Evolutionary conservation across 1,140 invertebrate species (phyloP), one percentile per base, ranked within the genome.

Genomic region (Parasteatoda tepidariorum): DNA sequence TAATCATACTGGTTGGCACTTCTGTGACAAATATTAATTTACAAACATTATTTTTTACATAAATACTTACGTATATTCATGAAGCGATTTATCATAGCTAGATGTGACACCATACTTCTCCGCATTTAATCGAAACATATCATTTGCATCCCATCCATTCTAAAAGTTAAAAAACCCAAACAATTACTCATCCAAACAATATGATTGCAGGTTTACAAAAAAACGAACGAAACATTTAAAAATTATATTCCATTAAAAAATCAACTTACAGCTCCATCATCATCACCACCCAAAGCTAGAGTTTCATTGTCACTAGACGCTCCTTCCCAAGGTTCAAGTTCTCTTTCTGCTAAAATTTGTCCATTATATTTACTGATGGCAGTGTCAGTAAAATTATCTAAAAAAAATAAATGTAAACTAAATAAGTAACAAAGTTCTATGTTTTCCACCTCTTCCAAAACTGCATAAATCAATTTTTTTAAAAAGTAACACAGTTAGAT

Each of bases 111-210:
- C 95, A 89, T 97, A 97, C 70, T 94, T 89, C 89, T 95, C 93
- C 89, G 96, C 95, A 90, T 98, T 98, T 88, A 94, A 95, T 66
- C 93, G 91, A 89, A 98, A 98, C 97, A 98, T 98, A 85, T 98
- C 96, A 88, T 95, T 93, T 0, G 93, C 93, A 91, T 97, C 95
- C 97, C 97, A 98, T 78, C 97, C 97, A 91, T 97, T 97, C 90
- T 93, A 24, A 13, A 67, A 59, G 26, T 64, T 34, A 78, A 74
- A 41, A 59, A 22, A 33, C 22, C 24, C 11, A 68, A 55, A n/a
- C n/a, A n/a, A n/a, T n/a, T n/a, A n/a, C n/a, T n/a, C n/a, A n/a
- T n/a, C n/a, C n/a, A 7, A 33, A 24, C 18, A 41, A 5, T 55
- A 24, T 68, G 28, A 24, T 31, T 2, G 22, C 34, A 75, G 66